phyloP scores from a whole-genome alignment of 2,888 invertebrate genomes.

The Gandaritis pyraliata region DNA sequence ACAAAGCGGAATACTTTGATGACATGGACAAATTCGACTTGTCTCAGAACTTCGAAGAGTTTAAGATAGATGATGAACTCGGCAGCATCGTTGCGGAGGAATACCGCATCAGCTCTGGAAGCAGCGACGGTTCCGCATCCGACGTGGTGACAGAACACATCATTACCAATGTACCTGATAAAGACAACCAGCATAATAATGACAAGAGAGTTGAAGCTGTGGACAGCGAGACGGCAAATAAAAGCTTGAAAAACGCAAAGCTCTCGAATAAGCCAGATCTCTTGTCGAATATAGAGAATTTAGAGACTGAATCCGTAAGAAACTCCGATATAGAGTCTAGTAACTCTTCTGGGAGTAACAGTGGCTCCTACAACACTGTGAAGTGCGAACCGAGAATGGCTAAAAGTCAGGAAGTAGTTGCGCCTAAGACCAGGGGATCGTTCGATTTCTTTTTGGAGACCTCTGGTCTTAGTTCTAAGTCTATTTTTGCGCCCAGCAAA shows the following conservation, averaged over 20 bases:
- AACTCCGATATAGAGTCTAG: slow-evolving; percentile 89
- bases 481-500: slow-evolving; percentile 85
- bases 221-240: slow-evolving; percentile 64
- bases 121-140: slow-evolving; percentile 77
- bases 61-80: slow-evolving; percentile 90
- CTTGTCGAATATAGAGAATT: slow-evolving; percentile 82
- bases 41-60: slow-evolving; percentile 91
- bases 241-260: slow-evolving; percentile 72
- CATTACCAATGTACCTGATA: slow-evolving; percentile 67
- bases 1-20: slow-evolving; percentile 78
- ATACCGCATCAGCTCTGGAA: slow-evolving; percentile 81
- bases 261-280: slow-evolving; percentile 82
- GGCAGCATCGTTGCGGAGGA: slow-evolving; percentile 79
- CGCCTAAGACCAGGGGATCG: slow-evolving; percentile 74
- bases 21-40: slow-evolving; percentile 87
- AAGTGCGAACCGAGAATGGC: slow-evolving; percentile 77
- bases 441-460: slow-evolving; percentile 92
- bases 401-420: slow-evolving; percentile 58
- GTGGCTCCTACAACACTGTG: slow-evolving; percentile 76
- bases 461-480: slow-evolving; percentile 91
- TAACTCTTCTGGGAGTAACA: slow-evolving; percentile 82
- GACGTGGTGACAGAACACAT: slow-evolving; percentile 75
- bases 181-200: slow-evolving; percentile 62
- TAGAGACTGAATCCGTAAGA: slow-evolving; percentile 85
- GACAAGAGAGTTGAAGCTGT: slow-evolving; percentile 64